Evolutionary conservation across 92 coral and sea anemone genomes (phyloP).

Genomic region (Siderastrea radians): DNA sequence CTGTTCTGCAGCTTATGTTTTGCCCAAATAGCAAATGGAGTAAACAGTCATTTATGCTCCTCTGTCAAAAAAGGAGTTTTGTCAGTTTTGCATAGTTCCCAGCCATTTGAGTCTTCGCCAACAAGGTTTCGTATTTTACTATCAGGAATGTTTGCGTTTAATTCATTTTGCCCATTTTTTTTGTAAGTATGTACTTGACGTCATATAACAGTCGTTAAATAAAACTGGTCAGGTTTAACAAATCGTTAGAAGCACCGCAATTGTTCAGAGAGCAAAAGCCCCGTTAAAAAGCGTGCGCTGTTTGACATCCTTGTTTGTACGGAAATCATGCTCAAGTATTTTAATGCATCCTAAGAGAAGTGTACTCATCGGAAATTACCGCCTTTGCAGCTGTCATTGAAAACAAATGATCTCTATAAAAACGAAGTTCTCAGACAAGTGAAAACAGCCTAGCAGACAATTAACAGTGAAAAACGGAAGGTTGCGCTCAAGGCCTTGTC

Average conservation of each 20-base stretch:
- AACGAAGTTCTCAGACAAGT: not conserved
- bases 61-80: not conserved
- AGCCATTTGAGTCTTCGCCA: not conserved
- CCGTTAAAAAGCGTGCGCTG: not conserved
- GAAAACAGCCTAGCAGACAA: not conserved
- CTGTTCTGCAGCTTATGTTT: too few relatives aligned
- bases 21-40: too few relatives aligned
- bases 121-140: not conserved
- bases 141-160: slow-evolving; percentile 20
- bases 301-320: slow-evolving; percentile 6
- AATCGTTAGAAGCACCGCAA: slow-evolving; percentile 9
- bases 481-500: not conserved
- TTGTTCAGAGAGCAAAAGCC: not conserved
- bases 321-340: not conserved
- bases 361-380: not conserved
- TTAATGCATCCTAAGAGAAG: not conserved
- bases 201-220: slow-evolving; percentile 12
- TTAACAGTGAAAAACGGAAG: not conserved
- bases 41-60: not conserved
- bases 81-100: too few relatives aligned
- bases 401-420: slow-evolving; percentile 13
- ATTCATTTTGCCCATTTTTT: too few relatives aligned
- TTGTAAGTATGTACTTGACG: not conserved
- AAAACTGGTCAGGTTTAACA: slow-evolving; percentile 1
- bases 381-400: not conserved